Evolutionary conservation across 2,888 invertebrate species (phyloP).

Genomic region (Caenorhabditis sp.): DNA sequence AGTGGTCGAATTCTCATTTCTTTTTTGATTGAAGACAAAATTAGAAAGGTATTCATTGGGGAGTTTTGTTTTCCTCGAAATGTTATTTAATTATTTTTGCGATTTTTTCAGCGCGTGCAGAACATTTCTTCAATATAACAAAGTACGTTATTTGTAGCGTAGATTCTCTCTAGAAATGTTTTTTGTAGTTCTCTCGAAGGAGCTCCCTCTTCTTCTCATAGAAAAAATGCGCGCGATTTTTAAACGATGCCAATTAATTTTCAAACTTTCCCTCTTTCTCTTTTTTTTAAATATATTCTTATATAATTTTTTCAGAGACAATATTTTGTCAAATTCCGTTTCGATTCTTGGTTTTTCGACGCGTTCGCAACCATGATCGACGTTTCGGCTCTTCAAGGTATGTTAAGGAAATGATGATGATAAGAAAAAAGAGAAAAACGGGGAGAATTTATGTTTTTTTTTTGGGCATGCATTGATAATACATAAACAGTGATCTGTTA

Average conservation of each 20-base stretch:
- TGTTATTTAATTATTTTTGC: too few species aligned
- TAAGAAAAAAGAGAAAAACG: not conserved
- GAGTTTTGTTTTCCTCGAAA: too few species aligned
- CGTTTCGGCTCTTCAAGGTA: slow-evolving; percentile 37
- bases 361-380: slow-evolving; percentile 23
- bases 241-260: slow-evolving; percentile 7
- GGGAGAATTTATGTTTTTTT: not conserved
- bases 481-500: not conserved
- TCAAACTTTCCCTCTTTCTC: not conserved
- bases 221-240: not conserved
- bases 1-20: too few species aligned
- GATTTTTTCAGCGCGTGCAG: too few species aligned
- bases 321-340: not conserved
- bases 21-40: too few species aligned
- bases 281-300: not conserved
- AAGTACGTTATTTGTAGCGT: too few species aligned
- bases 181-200: not conserved
- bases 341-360: not conserved
- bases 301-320: not conserved
- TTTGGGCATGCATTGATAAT: not conserved
- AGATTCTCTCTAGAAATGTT: not conserved
- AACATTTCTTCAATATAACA: too few species aligned
- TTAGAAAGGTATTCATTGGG: too few species aligned
- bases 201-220: not conserved
- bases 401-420: not conserved